Evolutionary conservation across 2,888 invertebrate genomes (phyloP).

Genomic region (Nemapogon koenigi): DNA sequence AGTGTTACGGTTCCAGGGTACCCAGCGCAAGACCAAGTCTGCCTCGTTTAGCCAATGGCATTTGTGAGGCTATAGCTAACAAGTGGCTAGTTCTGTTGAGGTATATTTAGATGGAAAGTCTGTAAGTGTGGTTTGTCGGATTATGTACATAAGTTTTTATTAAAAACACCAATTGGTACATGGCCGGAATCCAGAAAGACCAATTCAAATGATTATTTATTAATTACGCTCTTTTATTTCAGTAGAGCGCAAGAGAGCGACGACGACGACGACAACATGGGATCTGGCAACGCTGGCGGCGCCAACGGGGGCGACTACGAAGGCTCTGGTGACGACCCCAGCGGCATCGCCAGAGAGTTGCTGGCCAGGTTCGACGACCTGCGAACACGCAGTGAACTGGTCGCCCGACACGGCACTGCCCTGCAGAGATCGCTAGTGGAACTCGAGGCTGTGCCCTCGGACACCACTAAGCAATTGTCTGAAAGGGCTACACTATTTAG

Average conservation of each 20-base stretch:
- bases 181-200: too few species aligned
- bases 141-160: too few species aligned
- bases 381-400: constrained; percentile 89
- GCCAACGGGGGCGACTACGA: constrained; percentile 57
- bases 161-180: too few species aligned
- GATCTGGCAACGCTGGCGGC: constrained; percentile 43
- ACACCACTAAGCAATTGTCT: constrained; percentile 86
- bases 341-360: constrained; percentile 74
- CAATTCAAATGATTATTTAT: too few species aligned
- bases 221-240: constrained; percentile 10
- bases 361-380: constrained; percentile 85
- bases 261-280: constrained; percentile 74
- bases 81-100: too few species aligned
- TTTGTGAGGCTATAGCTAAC: too few species aligned
- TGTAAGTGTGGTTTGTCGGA: too few species aligned
- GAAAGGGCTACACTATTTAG: constrained; percentile 95
- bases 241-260: constrained; percentile 75
- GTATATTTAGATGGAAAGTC: too few species aligned
- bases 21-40: too few species aligned
- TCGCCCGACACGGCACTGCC: constrained; percentile 86
- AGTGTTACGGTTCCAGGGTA: too few species aligned
- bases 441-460: constrained; percentile 74
- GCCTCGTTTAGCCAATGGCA: too few species aligned
- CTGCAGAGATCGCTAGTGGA: constrained; percentile 83
- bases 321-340: constrained; percentile 52